Evolutionary conservation across 2,797 vertebrate genomes (phyloP).

Genomic region (Acanthiza pusilla): DNA sequence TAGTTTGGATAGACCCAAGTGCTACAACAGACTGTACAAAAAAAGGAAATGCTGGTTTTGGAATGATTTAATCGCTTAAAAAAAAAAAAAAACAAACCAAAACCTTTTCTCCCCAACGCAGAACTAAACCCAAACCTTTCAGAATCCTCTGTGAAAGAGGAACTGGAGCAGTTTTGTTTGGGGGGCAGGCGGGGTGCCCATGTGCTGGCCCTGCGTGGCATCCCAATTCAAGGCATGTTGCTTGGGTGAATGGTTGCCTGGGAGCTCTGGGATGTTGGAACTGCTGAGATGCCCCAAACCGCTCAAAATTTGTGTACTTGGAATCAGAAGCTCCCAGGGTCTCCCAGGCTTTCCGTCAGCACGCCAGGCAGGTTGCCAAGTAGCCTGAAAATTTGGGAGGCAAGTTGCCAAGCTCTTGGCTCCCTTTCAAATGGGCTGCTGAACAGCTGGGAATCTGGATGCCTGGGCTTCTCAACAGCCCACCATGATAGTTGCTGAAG

Average conservation of each 20-base stretch:
- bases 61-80: neutral
- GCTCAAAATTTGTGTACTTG: conserved; percentile 47
- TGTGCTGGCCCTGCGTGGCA: neutral
- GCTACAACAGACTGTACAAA: neutral
- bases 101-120: neutral
- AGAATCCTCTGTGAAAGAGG: conserved; percentile 6
- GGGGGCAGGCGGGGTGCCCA: neutral
- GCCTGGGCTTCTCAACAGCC: conserved; percentile 51
- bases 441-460: conserved; percentile 65
- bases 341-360: conserved; percentile 57
- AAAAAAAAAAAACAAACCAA: neutral
- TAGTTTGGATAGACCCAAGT: neutral
- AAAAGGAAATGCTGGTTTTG: conserved; percentile 6
- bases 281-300: neutral
- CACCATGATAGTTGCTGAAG: conserved; percentile 7
- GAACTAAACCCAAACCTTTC: conserved; percentile 8
- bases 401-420: conserved; percentile 49
- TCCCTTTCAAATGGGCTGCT: conserved; percentile 50
- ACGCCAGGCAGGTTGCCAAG: conserved; percentile 23
- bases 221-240: neutral
- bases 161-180: neutral
- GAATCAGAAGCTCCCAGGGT: conserved; percentile 52
- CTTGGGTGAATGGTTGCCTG: conserved; percentile 45
- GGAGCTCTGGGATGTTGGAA: neutral
- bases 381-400: conserved; percentile 59